phyloP scores from a whole-genome alignment of 2,888 invertebrate species.

The Clostera curtula region DNA sequence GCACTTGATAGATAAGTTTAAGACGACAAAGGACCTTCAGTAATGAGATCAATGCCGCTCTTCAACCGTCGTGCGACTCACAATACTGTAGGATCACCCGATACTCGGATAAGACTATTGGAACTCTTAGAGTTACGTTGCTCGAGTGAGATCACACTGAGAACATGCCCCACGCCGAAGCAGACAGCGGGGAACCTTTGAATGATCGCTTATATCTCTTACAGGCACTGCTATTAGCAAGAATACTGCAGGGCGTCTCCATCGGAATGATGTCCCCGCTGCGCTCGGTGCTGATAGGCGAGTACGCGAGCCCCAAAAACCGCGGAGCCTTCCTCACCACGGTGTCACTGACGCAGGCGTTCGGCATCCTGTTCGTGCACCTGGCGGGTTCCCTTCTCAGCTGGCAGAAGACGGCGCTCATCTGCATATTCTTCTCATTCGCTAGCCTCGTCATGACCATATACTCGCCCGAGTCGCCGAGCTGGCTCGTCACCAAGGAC shows the following conservation, averaged over 20 bases:
- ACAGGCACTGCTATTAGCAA: constrained; percentile 37
- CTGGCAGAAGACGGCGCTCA: constrained; percentile 69
- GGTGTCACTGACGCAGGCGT: constrained; percentile 70
- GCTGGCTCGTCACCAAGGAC: constrained; percentile 73
- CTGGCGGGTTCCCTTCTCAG: constrained; percentile 71
- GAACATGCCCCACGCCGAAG: no score
- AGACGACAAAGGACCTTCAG: no score
- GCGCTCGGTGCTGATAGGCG: constrained; percentile 66
- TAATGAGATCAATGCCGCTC: no score
- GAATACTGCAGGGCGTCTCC: constrained; percentile 53
- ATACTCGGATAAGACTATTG: no score
- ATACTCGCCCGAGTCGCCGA: constrained; percentile 75
- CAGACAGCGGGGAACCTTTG: no score
- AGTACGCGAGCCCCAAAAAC: constrained; percentile 70
- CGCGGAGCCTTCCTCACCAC: constrained; percentile 76
- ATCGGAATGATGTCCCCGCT: constrained; percentile 66
- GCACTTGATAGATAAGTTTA: no score
- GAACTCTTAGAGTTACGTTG: no score
- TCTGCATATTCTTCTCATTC: constrained; percentile 58
- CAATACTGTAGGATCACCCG: no score
- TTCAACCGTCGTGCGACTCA: no score
- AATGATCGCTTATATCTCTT: constrained; percentile 18
- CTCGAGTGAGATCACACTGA: no score
- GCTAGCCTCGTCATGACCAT: constrained; percentile 51
- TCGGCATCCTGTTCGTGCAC: constrained; percentile 76